Base-by-base conservation (phyloP, 2,888 invertebrate species). In the Aspidiotus rigidus region DNA sequence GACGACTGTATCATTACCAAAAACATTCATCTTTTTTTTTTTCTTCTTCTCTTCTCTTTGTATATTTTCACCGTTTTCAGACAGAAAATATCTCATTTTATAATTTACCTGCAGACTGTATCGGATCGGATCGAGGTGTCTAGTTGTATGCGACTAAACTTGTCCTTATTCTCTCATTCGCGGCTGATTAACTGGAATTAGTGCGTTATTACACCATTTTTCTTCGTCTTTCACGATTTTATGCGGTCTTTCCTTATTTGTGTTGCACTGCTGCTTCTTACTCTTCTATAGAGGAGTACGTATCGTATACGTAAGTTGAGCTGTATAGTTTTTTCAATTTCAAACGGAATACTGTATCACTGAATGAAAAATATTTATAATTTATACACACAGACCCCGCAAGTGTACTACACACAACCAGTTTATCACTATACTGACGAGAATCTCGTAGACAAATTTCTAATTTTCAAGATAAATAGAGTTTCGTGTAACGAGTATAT, bases 211-310 rank as follows among this genome's bases (percentile, higher is more conserved):
- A 66, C 66, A 42, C 41, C 28, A 28, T 28, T 56, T 66, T 66
- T 66, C 66, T 57, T 57, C 59, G 59, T 66, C 66, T 66, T 66
- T 49, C 66, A 66, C 66, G 66, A 66, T 57, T 66, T 66, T 66
- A 59, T 66, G 66, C 59, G 66, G 66, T 66, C 66, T 66, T 66
- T 59, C 56, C 59, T 28, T 39, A 28, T 59, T 13, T 59, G 17
- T 59, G 7, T 28, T 28, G 28, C 28, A 28, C 28, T 28, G 28
- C 28, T 28, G 28, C 28, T 28, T 28, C 28, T 28, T 28, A 28
- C 28, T 28, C 28, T 28, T 28, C 28, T 28, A 28, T 28, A 28
- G 28, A 28, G 28, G 28, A 28, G 28, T 3, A 28, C 28, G 28
- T 28, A 28, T 28, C 28, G 28, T 28, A 5, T 28, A 28, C 5